A percentile compares a stretch with the other conserved stretches of the same genome.
Evolutionary conservation across 1,140 invertebrate species (phyloP).

Genomic region (Camponotus vicinus): DNA sequence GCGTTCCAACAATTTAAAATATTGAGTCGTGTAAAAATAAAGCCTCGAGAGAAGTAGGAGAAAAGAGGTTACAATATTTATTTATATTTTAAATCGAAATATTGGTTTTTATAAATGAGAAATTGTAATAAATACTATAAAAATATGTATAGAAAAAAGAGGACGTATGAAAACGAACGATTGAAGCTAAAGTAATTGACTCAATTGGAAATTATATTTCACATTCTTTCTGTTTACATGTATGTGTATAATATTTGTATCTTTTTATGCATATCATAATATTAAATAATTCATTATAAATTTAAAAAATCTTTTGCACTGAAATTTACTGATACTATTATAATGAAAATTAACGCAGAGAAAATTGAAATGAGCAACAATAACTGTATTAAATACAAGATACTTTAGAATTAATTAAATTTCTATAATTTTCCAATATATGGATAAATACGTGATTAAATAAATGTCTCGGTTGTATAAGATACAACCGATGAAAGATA

Average conservation of each 20-base stretch:
- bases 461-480: background rate
- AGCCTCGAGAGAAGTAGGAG: background rate
- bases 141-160: background rate
- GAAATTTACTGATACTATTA: background rate
- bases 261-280: background rate
- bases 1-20: background rate
- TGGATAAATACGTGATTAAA: background rate
- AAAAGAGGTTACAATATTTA: background rate
- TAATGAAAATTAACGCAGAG: background rate
- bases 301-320: background rate
- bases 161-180: background rate
- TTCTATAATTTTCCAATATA: background rate
- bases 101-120: background rate
- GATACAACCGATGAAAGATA: background rate
- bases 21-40: background rate
- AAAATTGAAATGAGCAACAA: background rate
- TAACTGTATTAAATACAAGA: background rate
- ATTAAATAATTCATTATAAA: conserved; percentile 3
- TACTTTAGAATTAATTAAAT: background rate
- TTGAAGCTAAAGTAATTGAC: background rate
- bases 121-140: background rate
- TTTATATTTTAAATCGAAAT: conserved; percentile 8
- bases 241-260: background rate
- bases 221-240: background rate
- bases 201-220: background rate